Evolutionary conservation across 2,888 invertebrate species (phyloP).

Genomic region (Orthonychiurus folsomi): DNA sequence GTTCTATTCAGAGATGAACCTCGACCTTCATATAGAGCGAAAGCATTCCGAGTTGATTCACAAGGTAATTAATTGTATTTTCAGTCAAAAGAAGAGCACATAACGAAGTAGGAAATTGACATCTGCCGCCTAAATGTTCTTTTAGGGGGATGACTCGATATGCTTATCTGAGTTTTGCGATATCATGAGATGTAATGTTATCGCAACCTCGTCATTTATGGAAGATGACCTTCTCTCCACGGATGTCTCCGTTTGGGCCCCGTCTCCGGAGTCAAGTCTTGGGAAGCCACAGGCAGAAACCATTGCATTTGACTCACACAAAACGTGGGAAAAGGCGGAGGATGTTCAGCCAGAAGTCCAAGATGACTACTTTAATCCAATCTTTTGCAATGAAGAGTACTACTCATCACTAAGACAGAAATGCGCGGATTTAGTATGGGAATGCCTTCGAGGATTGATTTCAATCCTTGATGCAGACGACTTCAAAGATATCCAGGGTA

Average conservation of each 20-base stretch:
- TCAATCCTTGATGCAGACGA: slow-evolving; percentile 39
- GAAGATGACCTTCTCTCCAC: slow-evolving; percentile 39
- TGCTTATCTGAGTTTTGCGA: slow-evolving; percentile 92
- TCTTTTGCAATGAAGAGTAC: slow-evolving; percentile 38
- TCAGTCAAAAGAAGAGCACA: too few relatives aligned
- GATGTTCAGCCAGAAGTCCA: neutral
- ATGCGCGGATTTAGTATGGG: slow-evolving; percentile 38
- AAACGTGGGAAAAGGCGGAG: neutral
- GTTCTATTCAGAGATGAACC: slow-evolving; percentile 76
- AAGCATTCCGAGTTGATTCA: slow-evolving; percentile 75
- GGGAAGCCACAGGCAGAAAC: neutral
- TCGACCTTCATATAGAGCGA: slow-evolving; percentile 81
- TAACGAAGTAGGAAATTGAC: neutral
- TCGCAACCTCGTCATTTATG: slow-evolving; percentile 26
- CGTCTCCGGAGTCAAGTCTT: slow-evolving; percentile 14
- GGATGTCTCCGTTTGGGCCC: slow-evolving; percentile 40
- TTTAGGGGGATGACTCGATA: slow-evolving; percentile 78
- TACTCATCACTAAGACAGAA: slow-evolving; percentile 34
- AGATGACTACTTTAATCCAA: slow-evolving; percentile 6
- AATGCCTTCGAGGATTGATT: slow-evolving; percentile 40
- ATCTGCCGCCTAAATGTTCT: neutral
- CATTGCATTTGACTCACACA: neutral
- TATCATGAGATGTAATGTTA: slow-evolving; percentile 86
- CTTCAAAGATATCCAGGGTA: slow-evolving; percentile 39
- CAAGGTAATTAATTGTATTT: slow-evolving; percentile 51